These are phyloP conservation scores for Anthoscopus minutus DNA, from an alignment of 2,113 vertebrate genomes.

Conservation along the genomic window DNA sequence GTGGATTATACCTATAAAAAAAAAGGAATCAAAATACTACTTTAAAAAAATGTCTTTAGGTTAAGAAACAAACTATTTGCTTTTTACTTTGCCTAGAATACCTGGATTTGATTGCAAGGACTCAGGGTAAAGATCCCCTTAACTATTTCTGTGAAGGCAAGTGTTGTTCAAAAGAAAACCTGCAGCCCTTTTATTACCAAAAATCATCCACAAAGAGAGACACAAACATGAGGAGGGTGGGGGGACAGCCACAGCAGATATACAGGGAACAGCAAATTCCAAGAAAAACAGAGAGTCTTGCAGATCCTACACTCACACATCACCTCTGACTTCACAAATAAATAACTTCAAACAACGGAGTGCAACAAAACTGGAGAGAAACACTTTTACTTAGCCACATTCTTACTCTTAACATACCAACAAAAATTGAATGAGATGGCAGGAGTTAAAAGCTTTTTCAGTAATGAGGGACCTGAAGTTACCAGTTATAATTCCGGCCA, in stretches of 20 bases:
- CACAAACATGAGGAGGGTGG: background rate
- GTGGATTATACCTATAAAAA: background rate
- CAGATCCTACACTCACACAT: background rate
- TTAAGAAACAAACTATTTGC: background rate
- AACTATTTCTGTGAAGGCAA: background rate
- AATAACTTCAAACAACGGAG: background rate
- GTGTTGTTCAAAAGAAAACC: background rate
- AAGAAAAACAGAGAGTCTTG: background rate
- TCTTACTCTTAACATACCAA: background rate
- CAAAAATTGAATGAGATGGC: constrained; percentile 32
- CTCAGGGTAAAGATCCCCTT: background rate
- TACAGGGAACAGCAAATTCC: background rate
- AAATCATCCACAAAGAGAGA: background rate
- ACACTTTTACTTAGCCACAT: background rate
- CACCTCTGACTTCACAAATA: background rate
- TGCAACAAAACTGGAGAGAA: background rate
- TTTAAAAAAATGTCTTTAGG: background rate
- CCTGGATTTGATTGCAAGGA: background rate
- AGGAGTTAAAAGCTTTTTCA: constrained; percentile 36
- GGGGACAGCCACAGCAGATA: background rate
- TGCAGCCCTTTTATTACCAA: background rate
- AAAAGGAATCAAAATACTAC: background rate
- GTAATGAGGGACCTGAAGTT: constrained; percentile 47
- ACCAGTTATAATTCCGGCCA: constrained; percentile 24
- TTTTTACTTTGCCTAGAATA: background rate